Percentiles rank a stretch among this genome's conserved stretches.
Evolutionary conservation across 2,888 invertebrate species (phyloP).

Genomic region (Quadroppia sp.): DNA sequence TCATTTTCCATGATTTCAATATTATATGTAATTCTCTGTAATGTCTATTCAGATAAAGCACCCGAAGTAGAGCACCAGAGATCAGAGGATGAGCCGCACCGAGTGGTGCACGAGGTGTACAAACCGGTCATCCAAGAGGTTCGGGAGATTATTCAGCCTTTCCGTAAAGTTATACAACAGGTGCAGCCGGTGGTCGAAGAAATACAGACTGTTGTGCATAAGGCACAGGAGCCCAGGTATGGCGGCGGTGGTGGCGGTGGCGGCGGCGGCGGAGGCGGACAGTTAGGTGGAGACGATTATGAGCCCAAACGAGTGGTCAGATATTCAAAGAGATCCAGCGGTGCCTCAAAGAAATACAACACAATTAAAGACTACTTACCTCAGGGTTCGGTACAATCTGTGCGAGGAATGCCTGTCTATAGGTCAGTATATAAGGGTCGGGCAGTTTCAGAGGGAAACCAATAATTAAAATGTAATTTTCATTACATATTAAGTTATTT

Average conservation of each 20-base stretch:
- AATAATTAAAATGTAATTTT: neutral
- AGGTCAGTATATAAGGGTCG: neutral
- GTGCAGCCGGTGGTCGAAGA: slow-evolving; percentile 36
- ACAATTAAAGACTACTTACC: neutral
- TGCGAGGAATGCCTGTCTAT: neutral
- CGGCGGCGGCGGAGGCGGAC: neutral
- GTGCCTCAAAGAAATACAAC: neutral
- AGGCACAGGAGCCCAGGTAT: neutral
- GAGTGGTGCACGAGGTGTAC: slow-evolving; percentile 10
- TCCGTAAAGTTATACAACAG: slow-evolving; percentile 30
- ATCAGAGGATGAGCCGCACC: slow-evolving; percentile 17
- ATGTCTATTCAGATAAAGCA: neutral
- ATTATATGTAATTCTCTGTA: neutral
- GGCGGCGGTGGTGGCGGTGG: too few relatives aligned
- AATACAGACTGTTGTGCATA: slow-evolving; percentile 16
- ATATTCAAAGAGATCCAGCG: neutral
- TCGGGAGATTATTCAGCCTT: slow-evolving; percentile 41
- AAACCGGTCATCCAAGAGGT: slow-evolving; percentile 33
- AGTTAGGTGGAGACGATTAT: too few relatives aligned
- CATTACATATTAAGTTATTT: neutral
- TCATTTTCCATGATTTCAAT: neutral
- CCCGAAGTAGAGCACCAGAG: slow-evolving; percentile 2
- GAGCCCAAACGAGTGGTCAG: neutral
- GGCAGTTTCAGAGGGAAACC: neutral
- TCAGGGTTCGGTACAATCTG: neutral